These are phyloP conservation scores for Silurus lanzhouensis DNA, from an alignment of 2,797 vertebrate genomes.

Conservation along the genomic window DNA sequence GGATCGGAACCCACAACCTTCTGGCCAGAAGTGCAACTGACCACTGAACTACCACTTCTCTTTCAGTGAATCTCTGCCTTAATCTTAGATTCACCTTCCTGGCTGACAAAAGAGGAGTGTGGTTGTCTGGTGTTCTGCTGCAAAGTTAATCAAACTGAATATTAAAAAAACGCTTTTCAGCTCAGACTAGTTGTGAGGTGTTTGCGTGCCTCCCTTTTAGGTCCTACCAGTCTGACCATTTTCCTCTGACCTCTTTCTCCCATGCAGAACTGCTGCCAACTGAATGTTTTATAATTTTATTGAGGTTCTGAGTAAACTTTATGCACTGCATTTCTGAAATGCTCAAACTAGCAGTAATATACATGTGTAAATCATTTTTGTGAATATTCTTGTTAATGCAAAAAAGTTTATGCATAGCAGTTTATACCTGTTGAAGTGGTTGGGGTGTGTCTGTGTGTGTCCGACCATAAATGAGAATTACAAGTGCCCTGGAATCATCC, in stretches of 20 bases:
- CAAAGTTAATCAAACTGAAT: not conserved
- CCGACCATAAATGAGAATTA: not conserved
- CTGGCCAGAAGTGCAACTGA: not conserved
- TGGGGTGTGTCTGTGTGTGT: not conserved
- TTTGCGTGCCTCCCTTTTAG: not conserved
- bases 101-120: not conserved
- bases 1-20: too few relatives aligned
- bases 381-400: not conserved
- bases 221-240: not conserved
- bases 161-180: not conserved
- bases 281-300: too few relatives aligned
- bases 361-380: not conserved
- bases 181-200: not conserved
- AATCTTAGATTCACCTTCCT: not conserved
- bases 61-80: not conserved
- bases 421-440: not conserved
- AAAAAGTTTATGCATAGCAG: not conserved
- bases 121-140: not conserved
- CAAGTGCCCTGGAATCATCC: not conserved
- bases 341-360: not conserved
- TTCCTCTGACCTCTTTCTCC: not conserved
- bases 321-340: not conserved
- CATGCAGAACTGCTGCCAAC: not conserved
- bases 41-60: not conserved
- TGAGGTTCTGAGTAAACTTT: not conserved